Conservation (phyloP, 2,888 invertebrate species). For the Leptinotarsa peninsularis region DNA sequence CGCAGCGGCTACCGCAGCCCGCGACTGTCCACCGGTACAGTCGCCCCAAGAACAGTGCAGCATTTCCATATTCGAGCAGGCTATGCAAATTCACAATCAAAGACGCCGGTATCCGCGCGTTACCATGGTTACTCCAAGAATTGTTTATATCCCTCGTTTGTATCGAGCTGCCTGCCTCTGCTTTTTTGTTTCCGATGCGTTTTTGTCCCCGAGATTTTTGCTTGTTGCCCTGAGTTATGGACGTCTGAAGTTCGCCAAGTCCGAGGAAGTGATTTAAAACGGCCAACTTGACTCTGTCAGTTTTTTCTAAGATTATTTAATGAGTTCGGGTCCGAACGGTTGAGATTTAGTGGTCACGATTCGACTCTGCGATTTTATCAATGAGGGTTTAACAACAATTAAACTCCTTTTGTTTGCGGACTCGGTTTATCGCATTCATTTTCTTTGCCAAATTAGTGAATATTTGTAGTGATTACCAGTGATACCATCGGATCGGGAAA, state of each 20-base stretch:
- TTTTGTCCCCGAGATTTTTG: slow-evolving; percentile 63
- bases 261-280: slow-evolving; percentile 62
- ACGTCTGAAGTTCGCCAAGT: slow-evolving; percentile 57
- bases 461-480: slow-evolving; percentile 21
- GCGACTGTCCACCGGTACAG: slow-evolving; percentile 62
- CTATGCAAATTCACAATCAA: slow-evolving; percentile 66
- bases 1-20: slow-evolving; percentile 60
- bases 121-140: slow-evolving; percentile 63
- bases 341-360: slow-evolving; percentile 58
- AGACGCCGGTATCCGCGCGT: slow-evolving; percentile 62
- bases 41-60: slow-evolving; percentile 60
- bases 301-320: slow-evolving; percentile 61
- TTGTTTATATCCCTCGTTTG: slow-evolving; percentile 66
- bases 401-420: slow-evolving; percentile 43
- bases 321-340: slow-evolving; percentile 50
- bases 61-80: slow-evolving; percentile 66
- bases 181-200: slow-evolving; percentile 60
- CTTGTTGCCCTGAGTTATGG: slow-evolving; percentile 64
- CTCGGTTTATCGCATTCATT: slow-evolving; percentile 25
- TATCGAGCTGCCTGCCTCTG: slow-evolving; percentile 59
- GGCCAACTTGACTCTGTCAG: slow-evolving; percentile 56
- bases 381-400: slow-evolving; percentile 52
- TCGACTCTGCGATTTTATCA: slow-evolving; percentile 49
- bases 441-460: slow-evolving; percentile 28
- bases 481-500: slow-evolving; percentile 19